A percentile compares a stretch with the other conserved stretches of the same genome.
Evolutionary conservation across 2,113 vertebrate species (phyloP).

Genomic region (Tragelaphus strepsiceros): DNA sequence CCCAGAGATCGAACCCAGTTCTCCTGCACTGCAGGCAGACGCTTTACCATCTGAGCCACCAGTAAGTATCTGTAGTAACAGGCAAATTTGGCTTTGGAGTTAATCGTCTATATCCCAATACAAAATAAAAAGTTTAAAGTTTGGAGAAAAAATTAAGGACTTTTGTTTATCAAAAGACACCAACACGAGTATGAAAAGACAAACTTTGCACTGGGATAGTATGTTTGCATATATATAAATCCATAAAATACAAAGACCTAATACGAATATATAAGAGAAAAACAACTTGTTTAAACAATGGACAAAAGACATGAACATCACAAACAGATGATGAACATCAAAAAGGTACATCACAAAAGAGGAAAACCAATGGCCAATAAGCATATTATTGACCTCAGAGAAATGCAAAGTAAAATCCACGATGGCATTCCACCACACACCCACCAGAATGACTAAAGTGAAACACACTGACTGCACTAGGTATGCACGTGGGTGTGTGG

Average conservation of each 20-base stretch:
- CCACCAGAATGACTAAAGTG: background rate
- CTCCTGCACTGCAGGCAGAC: no score
- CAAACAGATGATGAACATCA: background rate
- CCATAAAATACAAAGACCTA: background rate
- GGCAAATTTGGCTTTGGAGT: background rate
- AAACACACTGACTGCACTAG: background rate
- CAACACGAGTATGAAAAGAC: background rate
- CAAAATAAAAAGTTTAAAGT: background rate
- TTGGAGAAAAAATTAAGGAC: background rate
- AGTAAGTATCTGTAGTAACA: background rate
- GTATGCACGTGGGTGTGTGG: background rate
- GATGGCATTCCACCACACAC: background rate
- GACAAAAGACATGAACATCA: background rate
- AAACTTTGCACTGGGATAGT: background rate
- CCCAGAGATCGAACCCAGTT: no score
- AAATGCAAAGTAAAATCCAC: background rate
- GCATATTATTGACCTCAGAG: background rate
- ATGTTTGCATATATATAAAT: background rate
- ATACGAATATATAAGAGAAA: background rate
- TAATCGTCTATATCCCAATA: background rate
- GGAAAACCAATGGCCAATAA: background rate
- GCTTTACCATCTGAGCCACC: no score
- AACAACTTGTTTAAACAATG: background rate
- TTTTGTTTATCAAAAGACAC: background rate
- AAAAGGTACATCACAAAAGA: background rate